Evolutionary conservation across 2,888 invertebrate species (phyloP), one percentile per base, ranked within the genome.

Genomic region (Chalcis sispes): DNA sequence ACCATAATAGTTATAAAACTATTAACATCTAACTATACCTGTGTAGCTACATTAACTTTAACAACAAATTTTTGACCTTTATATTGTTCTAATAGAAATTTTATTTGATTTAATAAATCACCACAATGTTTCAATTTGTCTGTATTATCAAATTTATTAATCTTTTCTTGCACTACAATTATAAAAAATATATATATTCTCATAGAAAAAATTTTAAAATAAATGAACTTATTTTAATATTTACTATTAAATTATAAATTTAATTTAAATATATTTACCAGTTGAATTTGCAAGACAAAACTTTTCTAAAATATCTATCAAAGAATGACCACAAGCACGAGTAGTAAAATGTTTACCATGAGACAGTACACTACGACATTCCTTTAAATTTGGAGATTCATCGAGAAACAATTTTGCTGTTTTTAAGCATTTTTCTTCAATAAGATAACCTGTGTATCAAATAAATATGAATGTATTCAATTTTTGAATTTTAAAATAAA

Each of bases 351-450:
- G 72, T 58, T 54, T 80, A 15, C 82, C 82, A 50, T 36, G n/a
- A 0, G 78, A 76, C 8, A 78, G 29, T 42, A 81, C 73, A 23
- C 48, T 75, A 0, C 81, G 79, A 70, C 82, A 82, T 61, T 81
- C 82, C 23, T 79, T 62, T 20, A 82, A 78, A 25, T 80, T 65
- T 46, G 79, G 64, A 54, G 80, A 81, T 59, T 81, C 80, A 20
- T 79, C 75, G 4, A 82, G 64, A 70, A 81, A 81, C 4, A 62
- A 18, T 58, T 61, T 72, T 48, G 76, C 78, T 36, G 78, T 18
- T 56, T 72, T 62, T 2, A 20, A 20, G 23, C 78, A 78, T 2
- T 58, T 76, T 25, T 78, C 78, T 5, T 73, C 32, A 10, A 66
- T 5, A 18, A 78, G 48, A 52, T 76, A 78, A 15, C 78, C 78